These are phyloP conservation scores for Malachius bipustulatus DNA, from an alignment of 2,888 invertebrate species.

Conservation along the genomic window DNA sequence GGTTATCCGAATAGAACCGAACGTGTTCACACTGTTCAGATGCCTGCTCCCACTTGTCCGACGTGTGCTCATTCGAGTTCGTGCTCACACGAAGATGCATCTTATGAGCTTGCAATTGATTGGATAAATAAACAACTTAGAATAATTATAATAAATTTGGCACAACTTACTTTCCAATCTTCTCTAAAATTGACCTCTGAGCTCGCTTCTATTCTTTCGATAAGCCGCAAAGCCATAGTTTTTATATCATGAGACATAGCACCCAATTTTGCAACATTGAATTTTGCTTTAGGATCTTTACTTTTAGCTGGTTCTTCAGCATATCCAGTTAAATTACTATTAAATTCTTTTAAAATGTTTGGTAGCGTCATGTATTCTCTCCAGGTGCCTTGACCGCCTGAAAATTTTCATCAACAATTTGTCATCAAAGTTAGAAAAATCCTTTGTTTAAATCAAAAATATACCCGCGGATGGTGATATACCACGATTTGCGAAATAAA, in stretches of 20 bases:
- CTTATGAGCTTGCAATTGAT: too few species aligned
- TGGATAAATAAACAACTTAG: too few species aligned
- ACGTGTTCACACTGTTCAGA: too few species aligned
- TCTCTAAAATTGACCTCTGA: slow-evolving; percentile 41
- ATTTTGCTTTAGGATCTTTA: slow-evolving; percentile 36
- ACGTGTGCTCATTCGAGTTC: too few species aligned
- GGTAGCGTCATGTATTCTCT: slow-evolving; percentile 43
- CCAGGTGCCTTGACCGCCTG: slow-evolving; percentile 44
- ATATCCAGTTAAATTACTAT: slow-evolving; percentile 51
- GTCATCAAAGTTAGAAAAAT: too few species aligned
- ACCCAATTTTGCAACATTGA: slow-evolving; percentile 49
- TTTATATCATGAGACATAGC: slow-evolving; percentile 47
- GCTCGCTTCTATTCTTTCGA: slow-evolving; percentile 42
- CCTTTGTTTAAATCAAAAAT: too few species aligned
- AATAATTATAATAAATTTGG: too few species aligned
- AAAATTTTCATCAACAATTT: too few species aligned
- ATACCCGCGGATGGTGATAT: slow-evolving; percentile 39
- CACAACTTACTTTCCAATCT: slow-evolving; percentile 47
- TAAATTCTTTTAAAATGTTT: slow-evolving; percentile 51
- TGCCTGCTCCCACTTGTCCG: too few species aligned
- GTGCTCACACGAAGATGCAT: too few species aligned
- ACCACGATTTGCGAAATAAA: slow-evolving; percentile 39
- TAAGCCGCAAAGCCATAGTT: slow-evolving; percentile 43
- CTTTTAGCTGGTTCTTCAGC: slow-evolving; percentile 41
- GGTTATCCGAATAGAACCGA: too few species aligned